A percentile compares a stretch with the other conserved stretches of the same genome.
Conservation (phyloP, 1,140 invertebrate species). For the Ruditapes philippinarum region DNA sequence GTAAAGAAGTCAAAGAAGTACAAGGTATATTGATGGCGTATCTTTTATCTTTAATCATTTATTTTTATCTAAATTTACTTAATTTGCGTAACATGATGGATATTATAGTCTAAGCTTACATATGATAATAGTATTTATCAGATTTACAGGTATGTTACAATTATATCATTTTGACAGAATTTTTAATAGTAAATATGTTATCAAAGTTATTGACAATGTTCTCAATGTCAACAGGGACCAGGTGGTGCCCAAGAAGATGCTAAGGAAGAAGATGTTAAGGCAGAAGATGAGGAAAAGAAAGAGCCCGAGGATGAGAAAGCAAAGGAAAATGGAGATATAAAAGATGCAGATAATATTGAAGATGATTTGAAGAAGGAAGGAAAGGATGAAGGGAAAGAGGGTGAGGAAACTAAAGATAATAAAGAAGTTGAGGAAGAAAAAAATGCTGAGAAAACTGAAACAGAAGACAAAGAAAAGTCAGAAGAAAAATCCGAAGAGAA, state of each 20-base stretch:
- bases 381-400: slow-evolving; percentile 63
- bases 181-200: no score
- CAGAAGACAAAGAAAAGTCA: slow-evolving; percentile 68
- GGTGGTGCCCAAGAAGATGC: slow-evolving; percentile 71
- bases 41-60: neutral
- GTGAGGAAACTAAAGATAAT: slow-evolving; percentile 57
- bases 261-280: slow-evolving; percentile 42
- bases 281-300: slow-evolving; percentile 64
- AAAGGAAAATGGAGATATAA: slow-evolving; percentile 74
- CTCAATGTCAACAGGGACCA: slow-evolving; percentile 4
- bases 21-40: slow-evolving; percentile 68
- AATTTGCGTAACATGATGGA: no score
- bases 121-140: no score
- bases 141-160: no score
- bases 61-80: no score
- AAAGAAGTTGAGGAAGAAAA: slow-evolving; percentile 66
- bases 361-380: slow-evolving; percentile 63
- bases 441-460: slow-evolving; percentile 67
- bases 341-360: slow-evolving; percentile 67
- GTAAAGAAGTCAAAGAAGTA: slow-evolving; percentile 87
- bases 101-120: no score
- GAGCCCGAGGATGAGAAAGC: slow-evolving; percentile 72
- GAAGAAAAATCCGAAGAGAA: slow-evolving; percentile 60
- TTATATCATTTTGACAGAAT: no score
- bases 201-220: no score